Percentiles rank a stretch among this genome's conserved stretches.
Conservation (phyloP, 2,888 invertebrate species). For the Drosophila austrosaltans region DNA sequence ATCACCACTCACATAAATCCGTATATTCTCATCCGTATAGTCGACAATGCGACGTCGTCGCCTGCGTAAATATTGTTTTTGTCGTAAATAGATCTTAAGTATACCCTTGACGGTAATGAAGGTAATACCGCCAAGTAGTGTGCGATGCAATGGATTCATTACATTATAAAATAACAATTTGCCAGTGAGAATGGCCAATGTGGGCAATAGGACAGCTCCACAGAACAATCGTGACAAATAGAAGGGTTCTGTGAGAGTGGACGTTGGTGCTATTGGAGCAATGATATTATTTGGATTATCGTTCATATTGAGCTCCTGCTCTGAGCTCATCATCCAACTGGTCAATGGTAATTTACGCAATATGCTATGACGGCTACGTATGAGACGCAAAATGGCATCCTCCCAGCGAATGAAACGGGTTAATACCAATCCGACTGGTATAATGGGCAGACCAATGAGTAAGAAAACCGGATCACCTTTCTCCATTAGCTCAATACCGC, state of each 20-base stretch:
- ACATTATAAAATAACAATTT: slow-evolving; percentile 94
- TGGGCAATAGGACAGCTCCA: slow-evolving; percentile 95
- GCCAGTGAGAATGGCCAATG: slow-evolving; percentile 95
- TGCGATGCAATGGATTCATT: slow-evolving; percentile 94
- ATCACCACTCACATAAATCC: slow-evolving; percentile 56
- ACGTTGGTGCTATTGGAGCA: slow-evolving; percentile 85
- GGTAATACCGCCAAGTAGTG: slow-evolving; percentile 94
- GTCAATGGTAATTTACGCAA: slow-evolving; percentile 86
- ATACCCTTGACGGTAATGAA: slow-evolving; percentile 96
- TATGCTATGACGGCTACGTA: slow-evolving; percentile 87
- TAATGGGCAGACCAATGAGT: slow-evolving; percentile 94
- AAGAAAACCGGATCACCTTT: slow-evolving; percentile 95
- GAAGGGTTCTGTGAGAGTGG: slow-evolving; percentile 88
- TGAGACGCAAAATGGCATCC: slow-evolving; percentile 91
- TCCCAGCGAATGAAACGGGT: slow-evolving; percentile 99
- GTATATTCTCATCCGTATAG: slow-evolving; percentile 87
- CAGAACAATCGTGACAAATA: slow-evolving; percentile 95
- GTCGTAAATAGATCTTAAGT: slow-evolving; percentile 96
- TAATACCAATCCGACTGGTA: slow-evolving; percentile 95
- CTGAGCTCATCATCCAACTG: slow-evolving; percentile 80
- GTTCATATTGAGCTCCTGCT: not conserved
- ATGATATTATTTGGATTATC: slow-evolving; percentile 60
- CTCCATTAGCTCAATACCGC: slow-evolving; percentile 96
- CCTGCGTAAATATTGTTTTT: slow-evolving; percentile 94
- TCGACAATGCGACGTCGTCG: slow-evolving; percentile 94